Conservation (phyloP, 2,888 invertebrate genomes). For the Eucriotettix oculatus region DNA sequence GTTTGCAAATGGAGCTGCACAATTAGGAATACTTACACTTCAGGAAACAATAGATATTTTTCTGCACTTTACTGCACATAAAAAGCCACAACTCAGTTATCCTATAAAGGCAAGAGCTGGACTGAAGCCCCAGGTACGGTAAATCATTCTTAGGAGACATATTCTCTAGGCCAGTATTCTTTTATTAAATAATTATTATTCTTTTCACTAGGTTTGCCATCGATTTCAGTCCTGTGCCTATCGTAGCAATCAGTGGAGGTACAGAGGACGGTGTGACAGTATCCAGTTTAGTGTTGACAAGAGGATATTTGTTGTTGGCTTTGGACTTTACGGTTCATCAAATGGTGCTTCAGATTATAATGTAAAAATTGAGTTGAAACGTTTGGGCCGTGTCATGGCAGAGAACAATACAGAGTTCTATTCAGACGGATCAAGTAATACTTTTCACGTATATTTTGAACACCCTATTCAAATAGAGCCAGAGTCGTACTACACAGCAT, state of each 20-base stretch:
- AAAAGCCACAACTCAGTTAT: constrained; percentile 69
- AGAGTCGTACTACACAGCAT: constrained; percentile 87
- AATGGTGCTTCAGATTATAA: constrained; percentile 90
- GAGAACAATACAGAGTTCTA: constrained; percentile 88
- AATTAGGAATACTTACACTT: constrained; percentile 76
- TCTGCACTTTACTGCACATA: constrained; percentile 81
- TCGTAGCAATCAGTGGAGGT: constrained; percentile 93
- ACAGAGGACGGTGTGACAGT: constrained; percentile 88
- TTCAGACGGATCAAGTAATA: constrained; percentile 91
- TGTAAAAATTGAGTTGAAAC: constrained; percentile 85
- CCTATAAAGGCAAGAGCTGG: constrained; percentile 71
- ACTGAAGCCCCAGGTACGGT: constrained; percentile 63
- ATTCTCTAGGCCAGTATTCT: no score
- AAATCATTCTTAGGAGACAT: no score
- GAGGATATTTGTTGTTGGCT: constrained; percentile 88
- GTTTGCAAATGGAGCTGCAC: constrained; percentile 89
- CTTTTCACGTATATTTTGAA: constrained; percentile 76
- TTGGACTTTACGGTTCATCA: constrained; percentile 90
- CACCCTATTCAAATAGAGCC: constrained; percentile 63
- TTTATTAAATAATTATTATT: background rate
- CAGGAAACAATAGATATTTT: constrained; percentile 92
- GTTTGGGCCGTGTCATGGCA: constrained; percentile 71
- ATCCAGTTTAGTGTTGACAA: constrained; percentile 94
- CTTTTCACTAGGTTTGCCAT: constrained; percentile 58
- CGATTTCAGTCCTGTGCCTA: constrained; percentile 93